Base-by-base conservation (phyloP, 2,888 invertebrate genomes). In the Pheosia gnoma region DNA sequence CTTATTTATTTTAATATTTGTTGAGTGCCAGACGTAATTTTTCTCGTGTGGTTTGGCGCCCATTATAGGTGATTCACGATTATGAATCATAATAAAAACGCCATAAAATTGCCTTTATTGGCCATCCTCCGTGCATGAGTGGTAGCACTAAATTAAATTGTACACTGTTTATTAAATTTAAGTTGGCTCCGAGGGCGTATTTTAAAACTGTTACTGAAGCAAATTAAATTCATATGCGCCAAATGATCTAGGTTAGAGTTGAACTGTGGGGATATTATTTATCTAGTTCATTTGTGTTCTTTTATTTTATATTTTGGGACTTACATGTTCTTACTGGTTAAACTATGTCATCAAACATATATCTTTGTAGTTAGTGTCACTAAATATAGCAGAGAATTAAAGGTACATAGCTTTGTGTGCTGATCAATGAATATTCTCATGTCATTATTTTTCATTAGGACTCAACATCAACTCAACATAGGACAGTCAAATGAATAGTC, bases 11-110 rank as follows among this genome's bases (percentile, higher is more conserved):
- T 81, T 81, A 74, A 83, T 83, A 82, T 83, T 82, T 83, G 78
- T 79, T 73, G 80, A 83, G 81, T 77, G 80, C 69, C 72, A 75
- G 70, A 75, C 74, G 77, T 85, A 83, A 81, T 80, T 85, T 87
- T 86, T 86, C 77, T 83, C 79, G 74, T 84, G 80, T 76, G 76
- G 78, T 75, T 78, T 75, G 74, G 75, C 70, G 55, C 67, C 84
- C 87, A 85, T 90, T 88, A 89, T 84, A 83, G 84, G 82, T 90
- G 90, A 92, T 93, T 90, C 88, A 91, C 86, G 89, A 88, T 90
- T 88, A 89, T 91, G 90, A 87, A 88, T 91, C 91, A 92, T 89
- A 91, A 92, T 93, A 93, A 93, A 93, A 93, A 85, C 73, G 83
- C 87, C 80, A 92, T 93, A 89, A 93, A 93, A 90, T 87, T 71